A percentile compares a stretch with the other conserved stretches of the same genome.
Evolutionary conservation across 2,888 invertebrate genomes (phyloP).

Genomic region (Drosophila algonquin): DNA sequence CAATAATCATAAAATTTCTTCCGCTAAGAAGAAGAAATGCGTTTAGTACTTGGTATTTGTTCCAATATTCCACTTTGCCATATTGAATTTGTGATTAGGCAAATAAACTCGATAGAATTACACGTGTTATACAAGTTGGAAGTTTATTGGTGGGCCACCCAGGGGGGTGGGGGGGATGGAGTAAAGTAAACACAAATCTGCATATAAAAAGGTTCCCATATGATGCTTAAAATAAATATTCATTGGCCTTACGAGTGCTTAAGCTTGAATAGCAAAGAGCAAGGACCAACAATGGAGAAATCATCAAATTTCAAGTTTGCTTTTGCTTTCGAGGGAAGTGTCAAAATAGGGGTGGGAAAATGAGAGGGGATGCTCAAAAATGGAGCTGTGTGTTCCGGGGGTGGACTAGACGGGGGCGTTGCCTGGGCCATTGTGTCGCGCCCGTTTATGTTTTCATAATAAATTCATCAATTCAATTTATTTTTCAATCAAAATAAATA

Average conservation of each 20-base stretch:
- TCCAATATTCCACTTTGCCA: conserved; percentile 72
- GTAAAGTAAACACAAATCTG: conserved; percentile 42
- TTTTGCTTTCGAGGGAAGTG: conserved; percentile 22
- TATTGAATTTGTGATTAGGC: conserved; percentile 80
- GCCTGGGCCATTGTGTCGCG: conserved; percentile 64
- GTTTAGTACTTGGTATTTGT: conserved; percentile 60
- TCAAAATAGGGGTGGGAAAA: conserved; percentile 38
- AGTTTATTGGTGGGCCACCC: conserved; percentile 52
- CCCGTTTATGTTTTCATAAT: conserved; percentile 74
- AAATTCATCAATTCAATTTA: conserved; percentile 82
- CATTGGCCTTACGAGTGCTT: conserved; percentile 62
- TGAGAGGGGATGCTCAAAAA: conserved; percentile 45
- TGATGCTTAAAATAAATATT: conserved; percentile 75
- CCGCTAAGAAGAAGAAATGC: conserved; percentile 34
- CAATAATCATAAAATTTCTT: conserved; percentile 54
- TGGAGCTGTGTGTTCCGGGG: conserved; percentile 7
- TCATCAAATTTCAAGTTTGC: conserved; percentile 55
- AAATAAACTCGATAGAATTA: conserved; percentile 75
- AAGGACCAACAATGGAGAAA: conserved; percentile 37
- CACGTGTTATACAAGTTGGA: conserved; percentile 61
- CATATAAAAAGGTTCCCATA: conserved; percentile 51
- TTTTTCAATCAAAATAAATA: conserved; percentile 82
- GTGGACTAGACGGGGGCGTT: too few species aligned
- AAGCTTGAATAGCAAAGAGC: conserved; percentile 46
- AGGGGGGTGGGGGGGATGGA: conserved; percentile 5